Evolutionary conservation across 2,113 vertebrate species (phyloP), one percentile per base, ranked within the genome.

Genomic region (Malurus cyaneus): DNA sequence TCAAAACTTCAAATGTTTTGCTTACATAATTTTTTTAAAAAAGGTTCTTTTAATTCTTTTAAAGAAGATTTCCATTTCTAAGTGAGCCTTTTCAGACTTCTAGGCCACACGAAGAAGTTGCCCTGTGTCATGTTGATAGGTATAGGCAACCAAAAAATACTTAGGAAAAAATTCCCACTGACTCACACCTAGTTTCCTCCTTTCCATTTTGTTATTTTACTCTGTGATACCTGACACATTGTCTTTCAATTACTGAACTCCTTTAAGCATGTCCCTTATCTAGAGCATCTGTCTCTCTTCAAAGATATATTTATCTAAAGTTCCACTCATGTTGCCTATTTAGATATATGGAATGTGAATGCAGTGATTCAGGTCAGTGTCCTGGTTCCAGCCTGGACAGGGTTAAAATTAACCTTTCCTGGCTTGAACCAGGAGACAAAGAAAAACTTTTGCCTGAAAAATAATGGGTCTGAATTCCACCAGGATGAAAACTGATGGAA

Each of bases 281-380:
- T 78, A 47, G 54, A 54, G 9, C n/a, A 44, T 60, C 39, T 50
- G 41, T 24, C 25, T 74, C 31, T 79, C 78, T 71, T 72, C 78
- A 64, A 79, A 87, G 49, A 52, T 31, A 41, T 5, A 21, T 7
- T 67, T 64, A 56, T 6, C 36, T 74, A 62, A 56, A 61, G 36
- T 25, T 46, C 15, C 19, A 47, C 26, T 81, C 44, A 39, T 0
- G 5, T 32, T 41, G 9, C n/a, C 41, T 80, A 34, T 65, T 65
- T 44, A 76, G 57, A 7, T 77, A 57, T 9, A 50, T 0, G 0
- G 39, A 86, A 50, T 39, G 39, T 1, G 4, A 61, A 16, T 8
- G 16, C 26, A 36, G 20, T 66, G 59, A 69, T 85, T 93, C 73
- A 50, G 47, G n/a, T 53, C 53, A 46, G 36, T 24, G 29, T 25